phyloP scores from a whole-genome alignment of 2,797 vertebrate genomes.

The Alcedo quadribrachys region DNA sequence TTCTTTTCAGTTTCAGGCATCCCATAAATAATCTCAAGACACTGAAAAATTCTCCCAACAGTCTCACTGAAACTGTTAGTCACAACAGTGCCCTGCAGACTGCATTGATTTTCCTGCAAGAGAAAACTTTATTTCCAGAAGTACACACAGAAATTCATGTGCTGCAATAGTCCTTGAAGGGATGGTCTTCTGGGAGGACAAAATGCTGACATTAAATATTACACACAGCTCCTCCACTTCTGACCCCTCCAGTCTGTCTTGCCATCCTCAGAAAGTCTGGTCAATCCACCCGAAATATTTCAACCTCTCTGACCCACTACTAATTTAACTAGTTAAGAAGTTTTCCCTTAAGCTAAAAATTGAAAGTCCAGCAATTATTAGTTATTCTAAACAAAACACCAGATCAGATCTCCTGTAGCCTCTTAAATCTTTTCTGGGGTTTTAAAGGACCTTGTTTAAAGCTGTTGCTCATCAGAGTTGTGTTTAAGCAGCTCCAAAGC shows the following conservation, averaged over 20 bases:
- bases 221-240: background rate
- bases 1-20: background rate
- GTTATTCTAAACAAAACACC: background rate
- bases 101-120: background rate
- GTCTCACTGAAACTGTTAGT: background rate
- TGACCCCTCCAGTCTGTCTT: background rate
- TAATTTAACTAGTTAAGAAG: background rate
- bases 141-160: background rate
- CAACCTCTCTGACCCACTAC: background rate
- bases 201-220: rapidly evolving
- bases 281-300: background rate
- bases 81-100: background rate
- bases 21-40: background rate
- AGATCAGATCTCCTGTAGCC: background rate
- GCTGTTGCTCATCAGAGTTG: background rate
- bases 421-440: background rate
- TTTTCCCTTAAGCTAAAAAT: background rate
- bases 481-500: background rate
- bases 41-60: background rate
- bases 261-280: background rate
- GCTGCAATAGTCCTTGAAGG: background rate
- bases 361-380: background rate
- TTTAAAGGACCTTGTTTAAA: background rate
- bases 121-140: background rate
- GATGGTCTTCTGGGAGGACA: background rate